These are phyloP conservation scores for Sphecodes monilicornis DNA, from an alignment of 2,888 invertebrate species.

Conservation along the genomic window DNA sequence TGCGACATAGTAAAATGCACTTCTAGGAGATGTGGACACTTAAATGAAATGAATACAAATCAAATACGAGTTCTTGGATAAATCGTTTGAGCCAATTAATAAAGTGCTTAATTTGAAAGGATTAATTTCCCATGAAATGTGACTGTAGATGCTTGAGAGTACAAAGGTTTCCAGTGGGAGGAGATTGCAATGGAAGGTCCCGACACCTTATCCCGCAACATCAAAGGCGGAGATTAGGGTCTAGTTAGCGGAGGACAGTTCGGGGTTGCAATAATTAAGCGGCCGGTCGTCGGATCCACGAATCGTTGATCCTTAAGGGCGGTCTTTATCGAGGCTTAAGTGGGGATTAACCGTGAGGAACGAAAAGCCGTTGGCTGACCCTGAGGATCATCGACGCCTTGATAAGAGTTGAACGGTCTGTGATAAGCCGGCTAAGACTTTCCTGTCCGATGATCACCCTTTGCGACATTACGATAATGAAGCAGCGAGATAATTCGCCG, in stretches of 20 bases:
- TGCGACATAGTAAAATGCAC: too few species aligned
- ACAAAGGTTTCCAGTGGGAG: not conserved
- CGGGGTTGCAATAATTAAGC: conserved; percentile 61
- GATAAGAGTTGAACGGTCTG: conserved; percentile 76
- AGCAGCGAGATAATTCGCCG: conserved; percentile 8
- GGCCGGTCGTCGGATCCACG: conserved; percentile 39
- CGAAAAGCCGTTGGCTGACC: conserved; percentile 78
- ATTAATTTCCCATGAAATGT: not conserved
- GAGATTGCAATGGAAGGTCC: not conserved
- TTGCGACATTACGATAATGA: conserved; percentile 60
- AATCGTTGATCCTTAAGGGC: conserved; percentile 67
- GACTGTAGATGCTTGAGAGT: too few species aligned
- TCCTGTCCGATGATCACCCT: conserved; percentile 45
- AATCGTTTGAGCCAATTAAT: not conserved
- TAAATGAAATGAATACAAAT: too few species aligned
- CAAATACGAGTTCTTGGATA: not conserved
- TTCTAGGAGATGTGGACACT: too few species aligned
- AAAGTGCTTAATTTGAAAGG: not conserved
- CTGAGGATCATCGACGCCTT: conserved; percentile 77
- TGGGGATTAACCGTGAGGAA: conserved; percentile 81
- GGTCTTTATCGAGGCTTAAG: conserved; percentile 74
- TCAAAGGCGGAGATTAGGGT: conserved; percentile 24
- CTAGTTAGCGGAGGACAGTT: conserved; percentile 33
- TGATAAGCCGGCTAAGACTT: conserved; percentile 66
- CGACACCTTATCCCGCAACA: not conserved